Evolutionary conservation across 2,797 vertebrate species (phyloP).

Genomic region (Hippoglossus hippoglossus): DNA sequence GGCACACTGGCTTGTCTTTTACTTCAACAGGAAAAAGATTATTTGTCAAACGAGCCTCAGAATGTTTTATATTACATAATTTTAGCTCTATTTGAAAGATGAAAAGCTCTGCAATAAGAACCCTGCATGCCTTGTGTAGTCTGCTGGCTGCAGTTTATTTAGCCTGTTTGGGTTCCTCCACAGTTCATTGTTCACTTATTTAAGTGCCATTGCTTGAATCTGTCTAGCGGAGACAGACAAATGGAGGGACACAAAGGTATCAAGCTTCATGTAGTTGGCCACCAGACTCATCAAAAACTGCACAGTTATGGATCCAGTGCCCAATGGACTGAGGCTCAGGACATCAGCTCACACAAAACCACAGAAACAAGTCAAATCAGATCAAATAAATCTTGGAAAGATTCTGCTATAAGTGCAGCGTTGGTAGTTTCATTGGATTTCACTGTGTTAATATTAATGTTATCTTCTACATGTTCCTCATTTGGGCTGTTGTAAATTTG

Average conservation of each 20-base stretch:
- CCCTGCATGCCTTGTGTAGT: background rate
- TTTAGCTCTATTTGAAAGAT: too few species aligned
- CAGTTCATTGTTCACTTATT: slow-evolving; percentile 6
- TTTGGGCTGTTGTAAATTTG: background rate
- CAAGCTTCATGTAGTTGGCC: background rate
- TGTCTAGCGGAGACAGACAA: background rate
- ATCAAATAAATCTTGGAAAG: background rate
- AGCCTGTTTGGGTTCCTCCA: background rate
- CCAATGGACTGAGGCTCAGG: background rate
- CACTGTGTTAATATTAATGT: background rate
- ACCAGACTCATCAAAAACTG: background rate
- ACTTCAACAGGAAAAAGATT: too few species aligned
- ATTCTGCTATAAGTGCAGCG: background rate
- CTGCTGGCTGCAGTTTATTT: background rate
- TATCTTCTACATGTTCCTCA: background rate
- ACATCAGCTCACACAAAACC: background rate
- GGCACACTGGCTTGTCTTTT: too few species aligned
- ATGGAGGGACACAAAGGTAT: background rate
- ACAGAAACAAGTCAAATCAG: background rate
- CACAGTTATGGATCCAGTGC: background rate
- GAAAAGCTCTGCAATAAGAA: background rate
- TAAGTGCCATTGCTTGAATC: background rate
- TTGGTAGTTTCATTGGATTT: background rate
- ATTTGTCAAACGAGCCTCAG: too few species aligned
- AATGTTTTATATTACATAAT: too few species aligned